phyloP scores from a whole-genome alignment of 64 coral and sea anemone species.

The Hydrozoanthus tunicans region DNA sequence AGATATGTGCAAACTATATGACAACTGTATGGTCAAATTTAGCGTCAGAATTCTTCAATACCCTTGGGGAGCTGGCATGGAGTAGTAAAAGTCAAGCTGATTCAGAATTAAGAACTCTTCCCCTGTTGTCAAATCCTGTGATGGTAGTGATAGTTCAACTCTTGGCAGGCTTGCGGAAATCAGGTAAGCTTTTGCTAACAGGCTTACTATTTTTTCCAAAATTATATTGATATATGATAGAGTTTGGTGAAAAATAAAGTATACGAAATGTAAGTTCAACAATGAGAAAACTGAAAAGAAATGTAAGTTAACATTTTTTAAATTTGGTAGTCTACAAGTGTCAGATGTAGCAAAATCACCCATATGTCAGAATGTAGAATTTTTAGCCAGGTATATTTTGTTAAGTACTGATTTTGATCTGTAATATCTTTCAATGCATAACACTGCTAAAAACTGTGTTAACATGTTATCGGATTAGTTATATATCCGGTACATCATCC shows the following conservation, averaged over 20 bases:
- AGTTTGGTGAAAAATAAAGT: not conserved
- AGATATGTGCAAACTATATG: slow-evolving; percentile 36
- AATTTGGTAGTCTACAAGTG: too few relatives aligned
- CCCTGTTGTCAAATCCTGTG: slow-evolving; percentile 10
- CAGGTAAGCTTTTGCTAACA: not conserved
- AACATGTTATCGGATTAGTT: not conserved
- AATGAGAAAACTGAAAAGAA: too few relatives aligned
- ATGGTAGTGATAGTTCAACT: not conserved
- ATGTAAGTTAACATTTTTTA: not conserved
- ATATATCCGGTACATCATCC: not conserved
- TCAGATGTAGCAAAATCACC: too few relatives aligned
- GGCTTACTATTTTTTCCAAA: not conserved
- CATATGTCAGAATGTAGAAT: too few relatives aligned
- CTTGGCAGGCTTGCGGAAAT: not conserved
- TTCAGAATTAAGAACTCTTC: not conserved
- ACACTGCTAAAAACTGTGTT: not conserved
- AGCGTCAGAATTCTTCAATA: slow-evolving; percentile 28
- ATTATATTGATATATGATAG: not conserved
- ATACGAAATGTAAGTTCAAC: not conserved
- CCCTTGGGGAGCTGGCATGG: slow-evolving; percentile 37
- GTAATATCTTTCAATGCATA: not conserved
- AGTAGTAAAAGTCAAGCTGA: not conserved
- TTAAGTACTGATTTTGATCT: not conserved
- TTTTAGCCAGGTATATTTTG: too few relatives aligned
- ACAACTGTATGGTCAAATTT: slow-evolving; percentile 31